Conservation (phyloP, 2,113 vertebrate species). For the Electrona antarctica region DNA sequence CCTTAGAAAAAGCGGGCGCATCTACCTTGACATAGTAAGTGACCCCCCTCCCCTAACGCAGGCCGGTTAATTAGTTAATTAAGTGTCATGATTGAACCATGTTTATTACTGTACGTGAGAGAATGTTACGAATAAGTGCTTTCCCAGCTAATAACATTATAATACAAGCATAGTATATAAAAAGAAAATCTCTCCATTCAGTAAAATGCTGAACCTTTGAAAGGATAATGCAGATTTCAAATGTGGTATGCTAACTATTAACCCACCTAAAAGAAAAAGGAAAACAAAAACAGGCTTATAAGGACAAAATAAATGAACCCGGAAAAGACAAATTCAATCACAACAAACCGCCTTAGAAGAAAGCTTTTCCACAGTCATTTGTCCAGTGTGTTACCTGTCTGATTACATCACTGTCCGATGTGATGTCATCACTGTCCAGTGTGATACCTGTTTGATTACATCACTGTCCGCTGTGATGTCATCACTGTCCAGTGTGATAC, state of each 20-base stretch:
- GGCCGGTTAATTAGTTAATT: too few relatives aligned
- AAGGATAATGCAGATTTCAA: constrained; percentile 7
- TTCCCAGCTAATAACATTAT: constrained; percentile 17
- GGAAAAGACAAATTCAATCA: constrained; percentile 10
- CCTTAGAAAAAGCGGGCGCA: too few relatives aligned
- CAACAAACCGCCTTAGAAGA: not conserved
- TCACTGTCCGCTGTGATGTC: constrained; percentile 1
- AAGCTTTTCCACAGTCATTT: not conserved
- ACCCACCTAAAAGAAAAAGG: not conserved
- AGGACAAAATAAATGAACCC: not conserved
- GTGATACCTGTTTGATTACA: constrained; percentile 59
- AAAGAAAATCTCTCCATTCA: constrained; percentile 7
- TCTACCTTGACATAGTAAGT: too few relatives aligned
- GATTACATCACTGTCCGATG: constrained; percentile 1
- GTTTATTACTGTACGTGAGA: not conserved
- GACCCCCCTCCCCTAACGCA: too few relatives aligned
- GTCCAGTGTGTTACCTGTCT: constrained; percentile 51
- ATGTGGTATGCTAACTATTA: not conserved
- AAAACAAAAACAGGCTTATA: not conserved
- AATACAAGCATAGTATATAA: constrained; percentile 18
- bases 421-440: constrained; percentile 55
- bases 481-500: constrained; percentile 10
- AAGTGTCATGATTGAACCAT: not conserved
- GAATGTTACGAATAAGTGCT: constrained; percentile 18
- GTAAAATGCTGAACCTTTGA: not conserved